These are phyloP conservation scores for Molossus alvarezi DNA, from an alignment of 2,797 vertebrate genomes.

Conservation along the genomic window DNA sequence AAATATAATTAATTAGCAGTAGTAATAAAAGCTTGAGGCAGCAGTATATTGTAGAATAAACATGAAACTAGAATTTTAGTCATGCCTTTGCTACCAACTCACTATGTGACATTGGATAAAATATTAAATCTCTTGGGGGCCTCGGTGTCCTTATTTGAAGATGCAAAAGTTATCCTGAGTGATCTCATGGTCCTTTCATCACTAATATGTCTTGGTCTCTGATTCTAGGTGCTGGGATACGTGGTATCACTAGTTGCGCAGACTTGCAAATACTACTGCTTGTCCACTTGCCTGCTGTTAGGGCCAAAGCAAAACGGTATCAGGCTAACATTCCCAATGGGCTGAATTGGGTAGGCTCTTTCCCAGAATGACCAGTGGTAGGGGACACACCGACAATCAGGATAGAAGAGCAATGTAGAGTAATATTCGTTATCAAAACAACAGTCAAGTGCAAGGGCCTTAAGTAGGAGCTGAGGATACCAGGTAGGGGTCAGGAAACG, in stretches of 20 bases:
- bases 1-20: slow-evolving; percentile 33
- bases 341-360: neutral
- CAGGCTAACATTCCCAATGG: neutral
- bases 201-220: neutral
- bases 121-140: slow-evolving; percentile 42
- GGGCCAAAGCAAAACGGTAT: neutral
- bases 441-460: neutral
- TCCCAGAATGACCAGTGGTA: slow-evolving; percentile 30
- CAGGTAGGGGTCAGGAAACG: neutral
- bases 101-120: neutral
- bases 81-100: neutral
- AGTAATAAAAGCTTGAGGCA: neutral
- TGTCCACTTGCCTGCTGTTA: neutral
- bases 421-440: slow-evolving; percentile 3
- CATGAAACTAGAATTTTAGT: slow-evolving; percentile 26
- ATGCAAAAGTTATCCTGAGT: neutral
- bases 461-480: neutral
- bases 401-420: neutral
- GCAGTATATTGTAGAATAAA: neutral
- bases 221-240: neutral
- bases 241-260: neutral
- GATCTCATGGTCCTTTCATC: neutral
- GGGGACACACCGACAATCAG: neutral
- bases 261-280: neutral
- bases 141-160: neutral